phyloP scores from a whole-genome alignment of 1,140 invertebrate species.

The Trichoplusia ni region DNA sequence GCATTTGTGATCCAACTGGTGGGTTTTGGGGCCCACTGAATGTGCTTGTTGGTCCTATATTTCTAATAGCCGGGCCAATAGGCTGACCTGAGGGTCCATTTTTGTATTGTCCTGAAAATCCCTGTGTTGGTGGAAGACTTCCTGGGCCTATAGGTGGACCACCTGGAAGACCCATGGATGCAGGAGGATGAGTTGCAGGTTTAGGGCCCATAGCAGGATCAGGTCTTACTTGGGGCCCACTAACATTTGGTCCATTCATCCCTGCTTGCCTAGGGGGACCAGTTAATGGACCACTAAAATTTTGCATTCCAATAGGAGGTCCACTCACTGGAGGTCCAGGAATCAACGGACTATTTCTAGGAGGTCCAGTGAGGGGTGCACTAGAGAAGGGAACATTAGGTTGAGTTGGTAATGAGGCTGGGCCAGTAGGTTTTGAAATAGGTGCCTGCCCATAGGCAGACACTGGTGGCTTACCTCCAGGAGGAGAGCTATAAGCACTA shows the following conservation, averaged over 20 bases:
- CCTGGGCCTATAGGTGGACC: constrained; percentile 35
- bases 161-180: constrained; percentile 35
- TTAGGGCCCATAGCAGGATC: constrained; percentile 34
- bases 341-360: constrained; percentile 48
- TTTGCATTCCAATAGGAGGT: constrained; percentile 22
- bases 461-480: constrained; percentile 45
- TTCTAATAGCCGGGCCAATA: not conserved
- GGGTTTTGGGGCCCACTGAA: constrained; percentile 15
- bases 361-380: constrained; percentile 38
- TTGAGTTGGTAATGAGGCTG: constrained; percentile 46
- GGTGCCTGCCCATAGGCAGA: constrained; percentile 38
- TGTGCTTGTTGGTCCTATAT: constrained; percentile 11
- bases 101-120: constrained; percentile 35
- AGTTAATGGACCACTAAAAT: constrained; percentile 34
- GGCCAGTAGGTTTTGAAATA: constrained; percentile 27
- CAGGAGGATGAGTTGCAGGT: constrained; percentile 35
- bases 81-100: constrained; percentile 33
- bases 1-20: constrained; percentile 2
- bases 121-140: constrained; percentile 32
- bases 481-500: constrained; percentile 47
- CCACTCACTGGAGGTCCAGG: constrained; percentile 38
- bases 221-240: not conserved
- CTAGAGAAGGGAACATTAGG: constrained; percentile 53
- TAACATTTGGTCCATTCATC: constrained; percentile 48
- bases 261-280: constrained; percentile 41